These are phyloP conservation scores for Caiman crocodilus DNA, from an alignment of 2,797 vertebrate genomes.

Conservation along the genomic window DNA sequence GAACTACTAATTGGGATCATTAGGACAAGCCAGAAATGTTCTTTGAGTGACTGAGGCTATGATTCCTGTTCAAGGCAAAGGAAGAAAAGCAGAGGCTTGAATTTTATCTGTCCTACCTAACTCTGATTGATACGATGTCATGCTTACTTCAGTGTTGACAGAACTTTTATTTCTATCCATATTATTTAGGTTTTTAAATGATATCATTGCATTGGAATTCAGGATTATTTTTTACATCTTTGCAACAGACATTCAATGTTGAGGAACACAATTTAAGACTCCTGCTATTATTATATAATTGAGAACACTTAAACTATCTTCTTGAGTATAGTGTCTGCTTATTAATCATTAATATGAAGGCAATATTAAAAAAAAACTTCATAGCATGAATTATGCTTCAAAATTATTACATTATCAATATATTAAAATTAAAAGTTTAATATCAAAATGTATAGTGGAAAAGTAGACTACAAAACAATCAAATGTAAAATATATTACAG, in stretches of 20 bases:
- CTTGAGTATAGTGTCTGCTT: neutral
- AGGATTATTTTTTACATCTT: neutral
- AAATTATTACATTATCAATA: neutral
- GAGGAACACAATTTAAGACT: neutral
- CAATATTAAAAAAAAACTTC: neutral
- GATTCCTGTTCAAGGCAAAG: neutral
- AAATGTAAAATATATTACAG: no score
- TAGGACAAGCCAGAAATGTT: neutral
- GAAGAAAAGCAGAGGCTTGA: neutral
- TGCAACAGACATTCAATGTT: neutral
- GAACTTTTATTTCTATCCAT: no score
- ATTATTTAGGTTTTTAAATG: neutral
- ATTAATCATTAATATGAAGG: neutral
- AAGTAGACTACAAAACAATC: no score
- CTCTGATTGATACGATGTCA: neutral
- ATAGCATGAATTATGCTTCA: neutral
- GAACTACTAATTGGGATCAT: neutral
- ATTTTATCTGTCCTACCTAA: neutral
- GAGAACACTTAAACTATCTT: neutral
- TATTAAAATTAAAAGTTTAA: no score
- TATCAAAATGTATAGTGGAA: no score
- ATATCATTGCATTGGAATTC: neutral
- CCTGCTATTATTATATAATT: neutral
- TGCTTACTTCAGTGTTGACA: neutral
- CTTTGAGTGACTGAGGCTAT: neutral